Evolutionary conservation across 2,888 invertebrate genomes (phyloP), one percentile per base, ranked within the genome.

Genomic region (Lasius platythorax): DNA sequence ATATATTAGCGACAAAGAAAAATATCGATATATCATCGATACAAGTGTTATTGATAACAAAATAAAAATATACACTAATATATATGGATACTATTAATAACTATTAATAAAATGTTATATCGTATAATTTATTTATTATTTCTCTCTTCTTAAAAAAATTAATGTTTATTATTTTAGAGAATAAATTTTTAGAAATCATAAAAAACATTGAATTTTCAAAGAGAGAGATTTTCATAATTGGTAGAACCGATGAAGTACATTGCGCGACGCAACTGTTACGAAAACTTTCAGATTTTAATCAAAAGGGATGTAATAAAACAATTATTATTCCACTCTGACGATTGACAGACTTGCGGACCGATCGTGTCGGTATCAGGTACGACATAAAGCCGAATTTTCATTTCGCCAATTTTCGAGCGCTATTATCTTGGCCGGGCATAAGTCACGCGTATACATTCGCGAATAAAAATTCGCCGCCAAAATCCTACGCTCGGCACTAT

Each of bases 11-110:
- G 53, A 72, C 56, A 87, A 85, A 85, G 53, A 83, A 82, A 83
- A 63, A 63, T 43, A 30, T 9, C 15, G 11, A 23, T 53, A 46
- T 61, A 50, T 74, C 43, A 82, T 83, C 74, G 66, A 78, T 70
- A 64, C 58, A 58, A 30, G 40, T 58, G 58, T 87, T 82, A 86
- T 86, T 76, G 70, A 76, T 83, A 85, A 85, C 70, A 64, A 68
- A 89, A 84, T 58, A 84, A 64, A 67, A 50, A 40, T 1, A 4
- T 30, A 28, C 1, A 28, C 5, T 4, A 18, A 33, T 37, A n/a
- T 61, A 11, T 56, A 18, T 23, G 23, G 23, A 23, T 43, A 43
- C 11, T 43, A 43, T 18, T 15, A 15, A 46, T 18, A 46, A 46
- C 1, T 46, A 46, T 15, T 46, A 46, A 46, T 46, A 37, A 37